Base-by-base conservation (phyloP, 2,888 invertebrate genomes). In the Chouioia cunea region DNA sequence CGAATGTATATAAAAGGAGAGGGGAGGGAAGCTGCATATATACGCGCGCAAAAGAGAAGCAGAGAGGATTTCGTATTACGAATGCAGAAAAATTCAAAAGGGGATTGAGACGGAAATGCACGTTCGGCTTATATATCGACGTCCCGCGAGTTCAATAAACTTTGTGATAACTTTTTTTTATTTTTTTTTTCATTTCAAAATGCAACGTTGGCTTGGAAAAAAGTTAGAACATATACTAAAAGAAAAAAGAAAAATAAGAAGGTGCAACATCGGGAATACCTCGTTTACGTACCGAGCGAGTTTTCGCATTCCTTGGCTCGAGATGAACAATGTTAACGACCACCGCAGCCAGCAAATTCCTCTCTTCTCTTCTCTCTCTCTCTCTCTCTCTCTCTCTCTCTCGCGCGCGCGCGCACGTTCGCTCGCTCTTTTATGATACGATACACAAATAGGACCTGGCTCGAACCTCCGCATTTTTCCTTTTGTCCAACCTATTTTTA, bases 311-410 rank as follows among this genome's bases (percentile, higher is more conserved):
- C 78, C 79, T 75, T 66, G 64, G 66, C 68, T 75, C 71, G 79
- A 73, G 72, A 77, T 76, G 72, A 79, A 77, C 79, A 78, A 79
- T 78, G 77, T 77, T 79, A 79, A 79, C 78, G 78, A 79, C 78
- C 75, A 76, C 74, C 74, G 73, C 74, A 74, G 75, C 76, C 48
- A 36, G 76, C 76, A 73, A 73, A 77, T 77, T 77, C 80, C 74
- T 74, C 76, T 75, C 73, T 73, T 75, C 76, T 73, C 74, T 60
- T 68, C 63, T 74, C 65, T 66, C 65, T 69, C 50, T 12, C 20
- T 58, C 47, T 66, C 27, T 48, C 47, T 53, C 16, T n/a, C n/a
- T n/a, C n/a, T n/a, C n/a, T n/a, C n/a, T n/a, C n/a, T n/a, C n/a
- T n/a, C n/a, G n/a, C n/a, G n/a, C n/a, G n/a, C n/a, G n/a, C n/a